These are phyloP conservation scores for Gymnobelideus leadbeateri DNA, from an alignment of 2,113 vertebrate genomes.

Conservation along the genomic window DNA sequence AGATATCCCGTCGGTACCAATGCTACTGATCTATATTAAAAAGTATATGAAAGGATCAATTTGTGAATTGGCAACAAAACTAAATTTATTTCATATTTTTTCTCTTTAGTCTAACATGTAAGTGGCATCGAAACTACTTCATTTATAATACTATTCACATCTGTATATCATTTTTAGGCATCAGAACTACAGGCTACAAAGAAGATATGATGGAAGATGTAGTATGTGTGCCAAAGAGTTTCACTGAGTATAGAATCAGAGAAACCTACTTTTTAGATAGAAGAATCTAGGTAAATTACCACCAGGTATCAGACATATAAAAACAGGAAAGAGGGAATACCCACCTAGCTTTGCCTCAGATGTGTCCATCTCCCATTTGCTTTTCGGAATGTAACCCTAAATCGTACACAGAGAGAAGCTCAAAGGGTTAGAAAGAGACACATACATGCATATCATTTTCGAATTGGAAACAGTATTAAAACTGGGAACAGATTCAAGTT, in stretches of 20 bases:
- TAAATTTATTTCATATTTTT: slow-evolving; percentile 47
- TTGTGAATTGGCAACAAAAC: slow-evolving; percentile 59
- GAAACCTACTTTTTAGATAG: slow-evolving; percentile 60
- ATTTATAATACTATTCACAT: slow-evolving; percentile 57
- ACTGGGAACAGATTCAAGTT: slow-evolving; percentile 79
- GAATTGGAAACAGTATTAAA: slow-evolving; percentile 88
- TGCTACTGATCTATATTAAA: slow-evolving; percentile 56
- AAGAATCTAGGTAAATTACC: slow-evolving; percentile 80
- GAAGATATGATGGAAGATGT: slow-evolving; percentile 37
- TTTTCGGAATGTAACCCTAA: slow-evolving; percentile 99
- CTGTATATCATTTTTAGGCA: slow-evolving; percentile 43
- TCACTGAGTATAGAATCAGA: slow-evolving; percentile 48
- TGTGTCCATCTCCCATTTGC: slow-evolving; percentile 99
- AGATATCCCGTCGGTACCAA: slow-evolving; percentile 49
- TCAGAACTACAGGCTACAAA: slow-evolving; percentile 48
- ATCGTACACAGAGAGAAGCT: slow-evolving; percentile 98
- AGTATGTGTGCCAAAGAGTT: slow-evolving; percentile 59
- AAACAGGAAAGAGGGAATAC: slow-evolving; percentile 89
- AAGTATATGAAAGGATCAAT: slow-evolving; percentile 54
- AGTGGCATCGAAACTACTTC: slow-evolving; percentile 39
- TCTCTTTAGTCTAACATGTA: slow-evolving; percentile 50
- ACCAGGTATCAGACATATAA: slow-evolving; percentile 83
- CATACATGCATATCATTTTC: slow-evolving; percentile 86
- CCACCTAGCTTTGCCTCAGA: slow-evolving; percentile 99
- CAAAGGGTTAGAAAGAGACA: slow-evolving; percentile 93